A percentile compares a stretch with the other conserved stretches of the same genome.
phyloP scores from a whole-genome alignment of 2,888 invertebrate species.

The Litoditis marina region DNA sequence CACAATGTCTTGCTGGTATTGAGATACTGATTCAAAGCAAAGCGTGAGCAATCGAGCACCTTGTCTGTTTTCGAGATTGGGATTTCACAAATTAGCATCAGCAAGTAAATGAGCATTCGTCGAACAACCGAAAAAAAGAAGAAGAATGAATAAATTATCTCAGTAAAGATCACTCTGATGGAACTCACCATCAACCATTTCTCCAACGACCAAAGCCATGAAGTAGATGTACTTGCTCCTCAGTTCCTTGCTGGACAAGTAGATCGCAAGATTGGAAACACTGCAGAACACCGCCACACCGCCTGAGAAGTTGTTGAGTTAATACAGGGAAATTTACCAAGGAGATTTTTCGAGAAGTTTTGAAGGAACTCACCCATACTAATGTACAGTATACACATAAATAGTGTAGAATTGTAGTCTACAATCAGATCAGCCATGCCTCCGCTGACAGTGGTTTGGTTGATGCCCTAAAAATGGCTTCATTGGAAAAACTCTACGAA shows the following conservation, averaged over 20 bases:
- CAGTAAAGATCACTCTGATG: neutral
- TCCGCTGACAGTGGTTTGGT: too few relatives aligned
- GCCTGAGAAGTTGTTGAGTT: constrained; percentile 19
- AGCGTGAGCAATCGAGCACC: too few relatives aligned
- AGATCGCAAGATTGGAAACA: constrained; percentile 28
- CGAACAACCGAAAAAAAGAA: too few relatives aligned
- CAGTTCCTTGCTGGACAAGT: constrained; percentile 29
- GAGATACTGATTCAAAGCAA: too few relatives aligned
- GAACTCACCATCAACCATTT: constrained; percentile 39
- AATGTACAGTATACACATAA: constrained; percentile 45
- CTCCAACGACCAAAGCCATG: constrained; percentile 43
- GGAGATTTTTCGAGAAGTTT: too few relatives aligned
- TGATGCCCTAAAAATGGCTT: too few relatives aligned
- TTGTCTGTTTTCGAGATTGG: too few relatives aligned
- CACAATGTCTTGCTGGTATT: too few relatives aligned
- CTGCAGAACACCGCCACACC: constrained; percentile 29
- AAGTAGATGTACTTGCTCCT: constrained; percentile 41
- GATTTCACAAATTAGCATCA: too few relatives aligned
- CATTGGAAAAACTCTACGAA: too few relatives aligned
- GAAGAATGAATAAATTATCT: neutral
- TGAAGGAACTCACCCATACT: constrained; percentile 32
- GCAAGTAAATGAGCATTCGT: too few relatives aligned
- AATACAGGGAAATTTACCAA: neutral
- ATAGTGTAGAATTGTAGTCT: constrained; percentile 32
- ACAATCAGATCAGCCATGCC: constrained; percentile 28